Evolutionary conservation across 1,140 invertebrate genomes (phyloP).

Genomic region (Drosophila azteca): DNA sequence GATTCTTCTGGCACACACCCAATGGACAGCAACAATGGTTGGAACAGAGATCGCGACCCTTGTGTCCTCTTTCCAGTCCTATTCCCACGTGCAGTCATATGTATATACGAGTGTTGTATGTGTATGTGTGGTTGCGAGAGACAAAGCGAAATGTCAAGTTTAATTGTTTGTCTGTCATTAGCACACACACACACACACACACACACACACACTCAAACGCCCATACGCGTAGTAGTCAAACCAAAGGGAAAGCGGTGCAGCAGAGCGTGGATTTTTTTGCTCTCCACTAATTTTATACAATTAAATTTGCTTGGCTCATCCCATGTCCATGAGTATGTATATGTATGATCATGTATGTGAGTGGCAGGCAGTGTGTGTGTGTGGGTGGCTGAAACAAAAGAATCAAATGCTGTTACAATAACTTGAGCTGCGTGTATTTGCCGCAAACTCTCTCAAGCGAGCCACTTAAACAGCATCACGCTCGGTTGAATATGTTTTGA

Average conservation of each 20-base stretch:
- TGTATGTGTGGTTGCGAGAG: constrained; percentile 6
- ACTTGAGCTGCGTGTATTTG: constrained; percentile 71
- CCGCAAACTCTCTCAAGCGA: constrained; percentile 76
- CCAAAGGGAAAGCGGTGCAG: constrained; percentile 16
- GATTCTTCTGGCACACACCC: constrained; percentile 47
- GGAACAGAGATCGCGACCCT: not conserved
- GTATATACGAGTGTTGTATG: not conserved
- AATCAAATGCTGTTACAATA: constrained; percentile 80
- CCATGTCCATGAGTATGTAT: not conserved
- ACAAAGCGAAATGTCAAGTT: constrained; percentile 78
- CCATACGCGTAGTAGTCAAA: no score
- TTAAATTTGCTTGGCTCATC: constrained; percentile 72
- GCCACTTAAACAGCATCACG: constrained; percentile 79
- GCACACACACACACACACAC: constrained; percentile 35
- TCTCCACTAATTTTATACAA: constrained; percentile 71
- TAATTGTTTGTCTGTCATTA: constrained; percentile 81
- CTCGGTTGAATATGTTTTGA: constrained; percentile 80
- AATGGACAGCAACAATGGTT: constrained; percentile 42
- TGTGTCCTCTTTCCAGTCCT: constrained; percentile 2
- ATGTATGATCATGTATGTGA: constrained; percentile 7
- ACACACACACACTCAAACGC: not conserved
- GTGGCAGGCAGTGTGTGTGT: constrained; percentile 5
- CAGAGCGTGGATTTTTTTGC: constrained; percentile 29
- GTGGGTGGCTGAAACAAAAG: constrained; percentile 60
- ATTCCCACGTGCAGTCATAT: constrained; percentile 10